These are phyloP conservation scores for Cynopterus sphinx DNA, from an alignment of 2,797 vertebrate species.

Conservation along the genomic window DNA sequence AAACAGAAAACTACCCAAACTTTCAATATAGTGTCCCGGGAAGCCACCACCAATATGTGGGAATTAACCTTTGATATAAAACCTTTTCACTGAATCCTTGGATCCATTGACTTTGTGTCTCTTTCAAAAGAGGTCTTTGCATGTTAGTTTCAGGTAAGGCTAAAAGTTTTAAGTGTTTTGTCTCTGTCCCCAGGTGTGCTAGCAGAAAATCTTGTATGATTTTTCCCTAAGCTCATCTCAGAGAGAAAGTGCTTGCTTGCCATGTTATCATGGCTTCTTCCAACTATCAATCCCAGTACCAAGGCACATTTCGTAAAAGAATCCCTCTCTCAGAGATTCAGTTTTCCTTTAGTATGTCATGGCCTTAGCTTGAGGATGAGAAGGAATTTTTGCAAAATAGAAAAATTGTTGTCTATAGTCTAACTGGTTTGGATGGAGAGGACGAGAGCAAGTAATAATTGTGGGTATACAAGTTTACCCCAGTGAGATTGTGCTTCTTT, in stretches of 20 bases:
- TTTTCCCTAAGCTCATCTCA: not conserved
- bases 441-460: not conserved
- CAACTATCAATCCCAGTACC: not conserved
- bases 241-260: not conserved
- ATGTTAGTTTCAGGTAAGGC: not conserved
- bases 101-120: not conserved
- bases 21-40: not conserved
- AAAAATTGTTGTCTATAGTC: not conserved
- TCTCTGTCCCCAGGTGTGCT: not conserved
- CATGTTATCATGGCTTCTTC: not conserved
- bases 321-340: not conserved
- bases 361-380: not conserved
- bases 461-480: not conserved
- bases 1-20: not conserved
- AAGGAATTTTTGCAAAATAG: not conserved
- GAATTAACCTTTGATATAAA: not conserved
- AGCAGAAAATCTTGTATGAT: not conserved
- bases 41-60: not conserved
- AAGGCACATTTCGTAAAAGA: not conserved
- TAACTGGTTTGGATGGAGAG: not conserved
- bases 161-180: not conserved
- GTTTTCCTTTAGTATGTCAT: not conserved
- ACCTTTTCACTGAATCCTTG: not conserved
- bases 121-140: conserved; percentile 9
- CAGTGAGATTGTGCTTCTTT: not conserved